These are phyloP conservation scores for Hipposideros larvatus DNA, from an alignment of 2,797 vertebrate species.

Conservation along the genomic window DNA sequence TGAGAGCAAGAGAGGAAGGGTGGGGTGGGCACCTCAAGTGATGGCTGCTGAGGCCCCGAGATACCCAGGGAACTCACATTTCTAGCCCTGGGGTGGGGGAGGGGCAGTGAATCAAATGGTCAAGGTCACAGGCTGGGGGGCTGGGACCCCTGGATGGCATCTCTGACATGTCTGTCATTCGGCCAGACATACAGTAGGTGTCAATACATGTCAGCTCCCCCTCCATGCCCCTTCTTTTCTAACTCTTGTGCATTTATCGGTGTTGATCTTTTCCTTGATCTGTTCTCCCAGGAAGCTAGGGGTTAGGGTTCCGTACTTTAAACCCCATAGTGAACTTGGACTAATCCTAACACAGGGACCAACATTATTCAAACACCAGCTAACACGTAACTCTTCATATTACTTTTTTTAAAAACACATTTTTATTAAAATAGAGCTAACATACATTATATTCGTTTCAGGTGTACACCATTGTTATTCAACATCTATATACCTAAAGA, in stretches of 20 bases:
- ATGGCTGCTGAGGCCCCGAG: not conserved
- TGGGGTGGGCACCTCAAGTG: accelerated
- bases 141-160: not conserved
- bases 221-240: not conserved
- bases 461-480: no score
- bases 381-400: not conserved
- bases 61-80: not conserved
- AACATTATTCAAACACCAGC: not conserved
- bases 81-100: not conserved
- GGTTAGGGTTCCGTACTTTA: not conserved
- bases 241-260: not conserved
- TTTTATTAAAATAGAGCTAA: no score
- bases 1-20: not conserved
- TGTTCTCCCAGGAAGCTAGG: not conserved
- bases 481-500: no score
- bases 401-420: no score
- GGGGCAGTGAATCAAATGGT: not conserved
- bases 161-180: not conserved
- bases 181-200: not conserved
- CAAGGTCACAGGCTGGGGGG: no score
- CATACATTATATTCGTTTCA: no score
- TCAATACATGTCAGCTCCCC: not conserved
- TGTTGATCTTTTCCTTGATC: not conserved
- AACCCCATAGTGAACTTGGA: not conserved
- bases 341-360: not conserved